Conservation (phyloP, 2,888 invertebrate species). For the Spodoptera picta region DNA sequence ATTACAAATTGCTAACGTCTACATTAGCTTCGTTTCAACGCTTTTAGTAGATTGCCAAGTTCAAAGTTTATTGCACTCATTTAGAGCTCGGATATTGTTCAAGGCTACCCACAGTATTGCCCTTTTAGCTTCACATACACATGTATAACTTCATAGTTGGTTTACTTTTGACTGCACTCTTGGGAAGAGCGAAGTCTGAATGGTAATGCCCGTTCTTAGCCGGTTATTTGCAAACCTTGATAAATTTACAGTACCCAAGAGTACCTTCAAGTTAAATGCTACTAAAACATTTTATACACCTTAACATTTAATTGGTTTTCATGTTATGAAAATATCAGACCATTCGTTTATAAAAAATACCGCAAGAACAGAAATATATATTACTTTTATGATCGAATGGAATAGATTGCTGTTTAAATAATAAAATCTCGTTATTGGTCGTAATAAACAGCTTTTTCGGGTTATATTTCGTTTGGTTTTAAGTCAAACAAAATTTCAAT, state of each 20-base stretch:
- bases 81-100: conserved; percentile 9
- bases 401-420: conserved; percentile 32
- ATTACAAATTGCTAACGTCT: conserved; percentile 17
- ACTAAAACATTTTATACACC: conserved; percentile 8
- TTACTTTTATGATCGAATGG: conserved; percentile 23
- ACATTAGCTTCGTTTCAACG: conserved; percentile 3
- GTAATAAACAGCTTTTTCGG: conserved; percentile 15
- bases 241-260: conserved; percentile 12
- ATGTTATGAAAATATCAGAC: conserved; percentile 8
- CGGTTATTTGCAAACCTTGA: conserved; percentile 4
- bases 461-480: conserved; percentile 10
- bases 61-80: conserved; percentile 26
- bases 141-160: conserved; percentile 5
- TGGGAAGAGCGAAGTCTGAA: conserved; percentile 13
- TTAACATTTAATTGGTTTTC: conserved; percentile 7
- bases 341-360: conserved; percentile 1
- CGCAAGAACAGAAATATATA: conserved; percentile 17
- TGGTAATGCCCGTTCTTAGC: conserved; percentile 25
- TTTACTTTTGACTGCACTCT: conserved; percentile 18
- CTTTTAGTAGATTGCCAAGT: conserved; percentile 20
- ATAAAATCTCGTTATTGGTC: conserved; percentile 23
- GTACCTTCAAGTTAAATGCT: conserved; percentile 17
- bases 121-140: conserved; percentile 5
- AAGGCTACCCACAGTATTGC: conserved; percentile 10
- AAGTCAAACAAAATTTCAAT: conserved; percentile 21